phyloP scores from a whole-genome alignment of 2,888 invertebrate species.

The Caenorhabditis auriculariae region DNA sequence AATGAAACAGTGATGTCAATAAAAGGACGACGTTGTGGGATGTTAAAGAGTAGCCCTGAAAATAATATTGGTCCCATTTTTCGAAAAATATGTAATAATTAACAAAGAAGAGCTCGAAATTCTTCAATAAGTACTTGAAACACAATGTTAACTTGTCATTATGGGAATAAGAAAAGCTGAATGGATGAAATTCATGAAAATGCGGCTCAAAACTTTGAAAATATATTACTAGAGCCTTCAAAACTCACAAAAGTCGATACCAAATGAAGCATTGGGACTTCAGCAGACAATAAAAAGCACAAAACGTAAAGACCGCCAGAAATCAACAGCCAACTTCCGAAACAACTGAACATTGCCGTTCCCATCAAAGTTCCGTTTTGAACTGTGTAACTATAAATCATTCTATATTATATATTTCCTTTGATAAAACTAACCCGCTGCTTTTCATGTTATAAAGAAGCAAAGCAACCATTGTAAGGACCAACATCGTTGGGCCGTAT shows the following conservation, averaged over 20 bases:
- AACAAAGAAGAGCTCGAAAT: not conserved
- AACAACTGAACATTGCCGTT: slow-evolving; percentile 67
- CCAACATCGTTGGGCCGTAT: slow-evolving; percentile 68
- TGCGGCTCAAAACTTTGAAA: not conserved
- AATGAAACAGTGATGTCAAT: slow-evolving; percentile 66
- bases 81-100: too few relatives aligned
- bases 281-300: slow-evolving; percentile 63
- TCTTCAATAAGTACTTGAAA: too few relatives aligned
- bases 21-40: slow-evolving; percentile 67
- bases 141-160: too few relatives aligned
- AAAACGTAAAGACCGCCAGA: slow-evolving; percentile 64
- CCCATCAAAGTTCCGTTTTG: slow-evolving; percentile 69
- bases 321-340: slow-evolving; percentile 67
- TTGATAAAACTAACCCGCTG: slow-evolving; percentile 30
- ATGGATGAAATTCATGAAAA: too few relatives aligned
- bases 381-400: slow-evolving; percentile 20
- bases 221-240: not conserved
- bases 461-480: slow-evolving; percentile 67
- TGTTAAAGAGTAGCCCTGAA: slow-evolving; percentile 66
- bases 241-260: slow-evolving; percentile 66
- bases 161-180: too few relatives aligned
- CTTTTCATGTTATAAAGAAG: slow-evolving; percentile 68
- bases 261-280: slow-evolving; percentile 65
- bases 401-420: not conserved
- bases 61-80: too few relatives aligned